phyloP scores from a whole-genome alignment of 2,113 vertebrate species.

The Peromyscus californicus region DNA sequence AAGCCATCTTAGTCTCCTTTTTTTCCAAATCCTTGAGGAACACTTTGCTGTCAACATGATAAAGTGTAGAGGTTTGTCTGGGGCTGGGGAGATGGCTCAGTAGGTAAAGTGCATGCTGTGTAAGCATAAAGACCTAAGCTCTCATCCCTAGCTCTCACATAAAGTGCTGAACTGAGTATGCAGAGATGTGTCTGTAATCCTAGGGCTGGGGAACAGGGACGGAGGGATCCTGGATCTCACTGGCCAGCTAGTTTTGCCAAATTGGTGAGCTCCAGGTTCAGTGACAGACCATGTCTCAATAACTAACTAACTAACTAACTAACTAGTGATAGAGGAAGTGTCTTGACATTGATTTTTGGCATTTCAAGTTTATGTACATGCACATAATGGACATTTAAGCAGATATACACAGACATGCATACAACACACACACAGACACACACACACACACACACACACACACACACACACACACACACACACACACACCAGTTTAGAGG shows the following conservation, averaged over 20 bases:
- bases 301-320: background rate
- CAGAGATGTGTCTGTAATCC: background rate
- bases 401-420: background rate
- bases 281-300: background rate
- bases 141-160: background rate
- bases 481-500: background rate
- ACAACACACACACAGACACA: background rate
- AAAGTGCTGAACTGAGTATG: background rate
- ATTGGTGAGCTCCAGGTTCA: background rate
- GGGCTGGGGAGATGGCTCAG: background rate
- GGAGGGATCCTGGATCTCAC: background rate
- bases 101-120: background rate
- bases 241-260: background rate
- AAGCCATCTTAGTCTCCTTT: background rate
- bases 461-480: background rate
- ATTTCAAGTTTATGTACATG: background rate
- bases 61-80: background rate
- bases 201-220: background rate
- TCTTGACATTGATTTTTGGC: background rate
- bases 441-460: background rate
- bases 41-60: background rate
- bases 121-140: background rate
- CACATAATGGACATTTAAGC: background rate
- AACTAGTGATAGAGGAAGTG: background rate
- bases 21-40: background rate